These are phyloP conservation scores for Diarsia dahlii DNA, from an alignment of 2,888 invertebrate genomes.

Conservation along the genomic window DNA sequence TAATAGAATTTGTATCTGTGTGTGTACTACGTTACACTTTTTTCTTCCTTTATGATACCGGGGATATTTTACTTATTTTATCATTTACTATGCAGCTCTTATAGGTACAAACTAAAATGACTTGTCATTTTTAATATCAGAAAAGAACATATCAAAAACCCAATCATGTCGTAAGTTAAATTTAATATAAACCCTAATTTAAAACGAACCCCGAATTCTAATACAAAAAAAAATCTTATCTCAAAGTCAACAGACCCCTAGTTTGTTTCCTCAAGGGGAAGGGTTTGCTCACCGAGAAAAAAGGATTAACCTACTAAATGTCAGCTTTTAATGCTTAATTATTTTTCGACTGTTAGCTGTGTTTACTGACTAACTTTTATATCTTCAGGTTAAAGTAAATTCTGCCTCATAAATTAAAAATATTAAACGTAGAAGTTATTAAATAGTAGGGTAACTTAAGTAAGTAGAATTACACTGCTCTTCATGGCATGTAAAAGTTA, in stretches of 20 bases:
- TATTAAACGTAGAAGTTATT: neutral
- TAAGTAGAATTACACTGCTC: neutral
- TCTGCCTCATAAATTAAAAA: constrained; percentile 4
- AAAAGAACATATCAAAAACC: neutral
- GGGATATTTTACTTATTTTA: neutral
- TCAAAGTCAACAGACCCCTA: constrained; percentile 62
- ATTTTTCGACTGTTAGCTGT: constrained; percentile 44
- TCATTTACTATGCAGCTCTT: neutral
- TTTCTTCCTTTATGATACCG: neutral
- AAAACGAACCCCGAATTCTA: constrained; percentile 31
- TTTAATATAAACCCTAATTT: constrained; percentile 37
- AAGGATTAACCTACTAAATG: constrained; percentile 64
- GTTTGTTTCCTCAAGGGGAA: constrained; percentile 54
- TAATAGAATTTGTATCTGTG: constrained; percentile 59
- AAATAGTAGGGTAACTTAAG: neutral
- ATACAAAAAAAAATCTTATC: constrained; percentile 48
- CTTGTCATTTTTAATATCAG: neutral
- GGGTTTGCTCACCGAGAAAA: constrained; percentile 61
- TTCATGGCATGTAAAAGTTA: neutral
- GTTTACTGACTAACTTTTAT: constrained; percentile 31
- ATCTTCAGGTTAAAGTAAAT: constrained; percentile 11
- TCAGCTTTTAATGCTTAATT: constrained; percentile 53
- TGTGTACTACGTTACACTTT: constrained; percentile 20
- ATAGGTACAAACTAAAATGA: neutral
- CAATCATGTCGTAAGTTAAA: constrained; percentile 21